Base-by-base conservation (phyloP, 1,140 invertebrate genomes). In the Pseudobourletiella spinata region DNA sequence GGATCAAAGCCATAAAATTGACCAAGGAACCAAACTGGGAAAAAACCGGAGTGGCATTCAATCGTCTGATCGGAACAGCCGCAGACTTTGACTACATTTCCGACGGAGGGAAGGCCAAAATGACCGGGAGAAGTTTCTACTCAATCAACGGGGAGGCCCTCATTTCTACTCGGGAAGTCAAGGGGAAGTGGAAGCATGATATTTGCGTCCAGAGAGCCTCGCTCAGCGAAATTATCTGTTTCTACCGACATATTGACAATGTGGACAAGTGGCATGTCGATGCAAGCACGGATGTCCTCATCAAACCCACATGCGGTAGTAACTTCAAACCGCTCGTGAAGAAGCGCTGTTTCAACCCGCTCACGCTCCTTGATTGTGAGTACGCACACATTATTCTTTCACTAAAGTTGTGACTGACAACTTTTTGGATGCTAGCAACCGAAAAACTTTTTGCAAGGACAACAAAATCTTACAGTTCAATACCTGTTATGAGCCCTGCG, bases 21-120 rank as follows among this genome's bases (percentile, higher is more conserved):
- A 57, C 61, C 28, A 52, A 48, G n/a, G 48, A 54, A 29, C 59
- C 59, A 3, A 39, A 55, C 30, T 61, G 59, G 59, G 4, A 8
- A 3, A 46, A 63, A 50, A 32, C 39, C 1, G 61, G 30, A 4
- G 24, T 57, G 24, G 54, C 57, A 2, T 57, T 24, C 18, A 46
- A 63, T 8, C 8, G 24, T 14, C 28, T 20, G n/a, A 24, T 39
- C 35, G 44, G 22, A 6, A 26, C 42, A 3, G 3, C 8, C 24
- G 6, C 32, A 8, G 55, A 54, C 2, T 63, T 51, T 51, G 61
- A 57, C 28, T 63, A 29, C 26, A 44, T 63, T 24, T 25, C 54
- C 3, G 61, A 63, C 15, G 14, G 22, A 6, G 11, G 22, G 16
- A 3, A 20, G 29, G 52, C 2, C 18, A 55, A 55, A 35, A 3